A percentile compares a stretch with the other conserved stretches of the same genome.
phyloP scores from a whole-genome alignment of 2,797 vertebrate species.

The Manis javanica region DNA sequence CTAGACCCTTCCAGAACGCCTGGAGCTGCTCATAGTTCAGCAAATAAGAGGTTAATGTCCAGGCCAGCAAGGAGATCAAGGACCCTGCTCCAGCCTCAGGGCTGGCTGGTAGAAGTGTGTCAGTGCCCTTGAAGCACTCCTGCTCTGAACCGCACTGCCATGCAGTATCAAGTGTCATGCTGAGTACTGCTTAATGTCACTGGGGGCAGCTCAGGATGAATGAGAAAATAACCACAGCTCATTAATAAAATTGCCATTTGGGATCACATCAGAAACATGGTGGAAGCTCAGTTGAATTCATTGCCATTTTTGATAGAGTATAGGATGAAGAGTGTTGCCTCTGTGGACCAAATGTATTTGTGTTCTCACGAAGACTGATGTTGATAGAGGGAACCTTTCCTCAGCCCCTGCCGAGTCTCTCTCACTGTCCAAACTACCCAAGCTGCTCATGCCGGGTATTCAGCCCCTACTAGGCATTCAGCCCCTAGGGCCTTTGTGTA shows the following conservation, averaged over 20 bases:
- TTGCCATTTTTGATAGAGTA: not conserved
- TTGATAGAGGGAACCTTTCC: not conserved
- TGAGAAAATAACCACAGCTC: constrained; percentile 19
- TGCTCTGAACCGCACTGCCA: not conserved
- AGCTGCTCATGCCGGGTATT: too few relatives aligned
- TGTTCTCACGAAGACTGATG: not conserved
- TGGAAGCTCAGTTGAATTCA: not conserved
- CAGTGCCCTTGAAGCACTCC: not conserved
- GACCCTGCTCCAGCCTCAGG: not conserved
- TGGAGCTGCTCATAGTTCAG: not conserved
- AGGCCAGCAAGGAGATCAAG: not conserved
- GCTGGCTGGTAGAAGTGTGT: not conserved
- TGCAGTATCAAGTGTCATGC: not conserved
- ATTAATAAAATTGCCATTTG: not conserved
- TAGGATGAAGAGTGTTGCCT: not conserved
- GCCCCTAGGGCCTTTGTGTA: not conserved
- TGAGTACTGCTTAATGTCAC: not conserved
- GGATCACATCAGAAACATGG: not conserved
- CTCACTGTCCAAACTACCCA: too few relatives aligned
- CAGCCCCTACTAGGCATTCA: not conserved
- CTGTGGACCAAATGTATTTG: not conserved
- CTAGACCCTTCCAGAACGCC: too few relatives aligned
- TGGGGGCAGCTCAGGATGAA: not conserved
- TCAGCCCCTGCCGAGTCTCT: not conserved
- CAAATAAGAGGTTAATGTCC: not conserved